Conservation (phyloP, 2,797 vertebrate species). For the Vultur gryphus region DNA sequence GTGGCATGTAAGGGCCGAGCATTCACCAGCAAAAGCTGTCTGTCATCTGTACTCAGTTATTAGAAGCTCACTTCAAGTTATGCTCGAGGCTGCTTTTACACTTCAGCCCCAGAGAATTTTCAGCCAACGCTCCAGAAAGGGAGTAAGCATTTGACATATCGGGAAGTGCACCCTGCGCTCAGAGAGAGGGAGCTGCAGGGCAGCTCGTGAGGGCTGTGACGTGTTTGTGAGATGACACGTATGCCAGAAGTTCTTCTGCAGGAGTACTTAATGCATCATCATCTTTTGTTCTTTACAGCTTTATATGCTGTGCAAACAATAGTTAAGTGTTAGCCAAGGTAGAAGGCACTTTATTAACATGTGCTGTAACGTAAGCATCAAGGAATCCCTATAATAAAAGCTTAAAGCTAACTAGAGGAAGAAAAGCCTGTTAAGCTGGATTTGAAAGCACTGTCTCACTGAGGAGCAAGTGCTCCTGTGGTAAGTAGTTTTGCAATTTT, state of each 20-base stretch:
- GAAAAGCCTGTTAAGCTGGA: constrained; percentile 39
- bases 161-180: neutral
- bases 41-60: neutral
- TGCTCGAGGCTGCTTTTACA: neutral
- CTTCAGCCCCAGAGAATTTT: neutral
- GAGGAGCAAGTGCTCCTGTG: neutral
- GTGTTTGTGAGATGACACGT: neutral
- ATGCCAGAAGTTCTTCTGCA: neutral
- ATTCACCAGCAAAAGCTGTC: neutral
- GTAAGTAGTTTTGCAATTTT: neutral
- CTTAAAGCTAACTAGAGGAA: constrained; percentile 15
- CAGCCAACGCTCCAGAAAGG: neutral
- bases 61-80: neutral
- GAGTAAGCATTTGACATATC: neutral
- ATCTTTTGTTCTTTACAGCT: constrained; percentile 1
- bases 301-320: neutral
- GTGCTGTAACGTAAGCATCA: neutral
- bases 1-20: neutral
- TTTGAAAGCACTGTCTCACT: constrained; percentile 9
- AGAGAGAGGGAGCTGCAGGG: neutral
- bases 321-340: neutral
- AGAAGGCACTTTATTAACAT: neutral
- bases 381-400: constrained; percentile 32
- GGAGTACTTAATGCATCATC: neutral
- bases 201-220: neutral